Evolutionary conservation across 2,113 vertebrate species (phyloP).

Genomic region (Dipodomys ordii): DNA sequence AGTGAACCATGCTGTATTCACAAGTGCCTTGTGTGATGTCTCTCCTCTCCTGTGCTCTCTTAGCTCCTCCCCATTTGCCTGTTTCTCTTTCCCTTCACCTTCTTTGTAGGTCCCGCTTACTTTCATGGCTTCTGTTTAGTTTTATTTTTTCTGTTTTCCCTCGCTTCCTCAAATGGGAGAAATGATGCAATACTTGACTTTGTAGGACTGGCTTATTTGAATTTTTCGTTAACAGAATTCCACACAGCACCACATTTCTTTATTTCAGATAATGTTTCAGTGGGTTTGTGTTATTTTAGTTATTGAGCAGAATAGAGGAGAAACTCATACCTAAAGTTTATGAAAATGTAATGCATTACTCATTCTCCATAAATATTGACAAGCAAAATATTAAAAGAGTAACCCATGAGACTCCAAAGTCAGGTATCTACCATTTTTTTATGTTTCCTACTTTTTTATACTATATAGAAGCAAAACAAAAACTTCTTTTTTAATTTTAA

Average conservation of each 20-base stretch:
- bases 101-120: too few relatives aligned
- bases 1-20: too few relatives aligned
- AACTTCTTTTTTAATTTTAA: not conserved
- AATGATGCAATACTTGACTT: too few relatives aligned
- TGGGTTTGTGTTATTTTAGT: not conserved
- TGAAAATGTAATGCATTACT: conserved; percentile 13
- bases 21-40: too few relatives aligned
- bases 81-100: too few relatives aligned
- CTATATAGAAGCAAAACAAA: not conserved
- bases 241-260: not conserved
- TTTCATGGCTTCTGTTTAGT: too few relatives aligned
- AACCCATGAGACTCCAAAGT: not conserved
- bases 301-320: not conserved
- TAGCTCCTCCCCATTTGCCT: too few relatives aligned
- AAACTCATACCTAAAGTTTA: conserved; percentile 32
- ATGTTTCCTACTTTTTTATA: not conserved
- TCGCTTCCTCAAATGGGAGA: too few relatives aligned
- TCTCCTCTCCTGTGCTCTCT: too few relatives aligned
- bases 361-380: not conserved
- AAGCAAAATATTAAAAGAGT: not conserved
- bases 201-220: not conserved
- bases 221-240: not conserved
- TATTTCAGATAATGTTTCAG: not conserved
- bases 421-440: not conserved
- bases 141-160: too few relatives aligned